Base-by-base conservation (phyloP, 37 sponge, comb jelly and placozoan species). In the Tethya wilhelma region DNA sequence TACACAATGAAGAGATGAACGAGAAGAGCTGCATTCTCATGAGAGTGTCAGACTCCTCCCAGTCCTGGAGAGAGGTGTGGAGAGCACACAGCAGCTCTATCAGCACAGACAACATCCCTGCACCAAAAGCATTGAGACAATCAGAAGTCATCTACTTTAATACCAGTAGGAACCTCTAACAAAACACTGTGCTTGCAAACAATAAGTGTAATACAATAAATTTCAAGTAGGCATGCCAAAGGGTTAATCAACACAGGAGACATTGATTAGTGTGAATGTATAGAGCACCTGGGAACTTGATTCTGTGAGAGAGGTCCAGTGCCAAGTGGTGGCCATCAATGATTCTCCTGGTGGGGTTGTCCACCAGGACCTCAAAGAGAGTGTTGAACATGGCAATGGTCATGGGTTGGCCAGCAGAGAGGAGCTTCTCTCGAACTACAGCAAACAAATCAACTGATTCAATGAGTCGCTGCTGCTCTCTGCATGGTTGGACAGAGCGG, bases 381-480 rank as follows among this genome's bases (percentile, higher is more conserved):
- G 91, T 69, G 66, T 92, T 92, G 74, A 86, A 92, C 81, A 89
- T 73, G 29, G 86, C 69, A 20, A 91, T 67, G n/a, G 91, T 80
- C 39, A 91, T 56, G 28, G 83, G 78, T 42, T 82, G 69, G 5
- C 81, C 86, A 23, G 87, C 64, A 19, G 87, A 80, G 39, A 87
- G 60, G 0, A 87, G 69, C 59, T 87, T 87, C 60, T 80, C 87
- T 40, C 67, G 74, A 28, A 80, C 39, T 19, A 80, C 81, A 3
- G 75, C 42, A n/a, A 80, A 38, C 39, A 87, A 29, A 19, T 58
- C 81, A 1, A 45, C 58, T 28, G 59, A 42, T 14, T 80, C 38
- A 9, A 87, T 36, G 33, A 87, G 58, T 19, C 33, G 28, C 59
- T 67, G 59, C 23, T 33, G 74, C 25, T 80, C 69, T 29, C 87